Base-by-base conservation (phyloP, 1,140 invertebrate species). In the Monomorium pharaonis region DNA sequence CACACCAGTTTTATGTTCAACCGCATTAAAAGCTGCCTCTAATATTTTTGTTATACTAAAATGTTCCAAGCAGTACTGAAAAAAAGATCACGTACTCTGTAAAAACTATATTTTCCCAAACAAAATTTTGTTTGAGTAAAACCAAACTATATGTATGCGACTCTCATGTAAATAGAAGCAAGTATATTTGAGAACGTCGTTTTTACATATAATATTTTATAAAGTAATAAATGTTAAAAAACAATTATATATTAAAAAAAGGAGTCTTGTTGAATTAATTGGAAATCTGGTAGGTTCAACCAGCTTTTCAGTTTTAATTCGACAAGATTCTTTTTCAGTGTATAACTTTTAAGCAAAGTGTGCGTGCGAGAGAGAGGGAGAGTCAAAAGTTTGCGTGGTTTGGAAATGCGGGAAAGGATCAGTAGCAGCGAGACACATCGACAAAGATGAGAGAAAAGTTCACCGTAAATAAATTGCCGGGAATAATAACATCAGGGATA, bases 361-460 rank as follows among this genome's bases (percentile, higher is more conserved):
- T 3, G 30, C 33, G 12, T 24, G 10, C 5, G 0, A n/a, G n/a
- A n/a, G n/a, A n/a, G n/a, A n/a, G n/a, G n/a, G n/a, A n/a, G n/a
- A 67, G 16, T 3, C 47, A 14, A 78, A 67, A 78, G 30, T 78
- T 81, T 18, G 24, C 12, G 27, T 12, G 16, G 24, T 27, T 69
- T n/a, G 37, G 4, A 54, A 33, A 54, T 33, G 33, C n/a, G n/a
- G 67, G 4, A 37, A 37, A 3, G 37, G 37, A 37, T 6, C 37
- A 3, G 9, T 37, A 69, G 65, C 30, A 18, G 21, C 4, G 62
- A n/a, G 37, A 27, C 65, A 58, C 16, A n/a, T 56, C 30, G 16
- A 30, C 77, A n/a, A 44, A 72, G 78, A 81, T 44, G 27, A 70
- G 63, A 56, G 49, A 72, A 83, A 83, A 83, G 65, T 81, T 81